These are phyloP conservation scores for Morpho deidamia DNA, from an alignment of 2,888 invertebrate species.

Conservation along the genomic window DNA sequence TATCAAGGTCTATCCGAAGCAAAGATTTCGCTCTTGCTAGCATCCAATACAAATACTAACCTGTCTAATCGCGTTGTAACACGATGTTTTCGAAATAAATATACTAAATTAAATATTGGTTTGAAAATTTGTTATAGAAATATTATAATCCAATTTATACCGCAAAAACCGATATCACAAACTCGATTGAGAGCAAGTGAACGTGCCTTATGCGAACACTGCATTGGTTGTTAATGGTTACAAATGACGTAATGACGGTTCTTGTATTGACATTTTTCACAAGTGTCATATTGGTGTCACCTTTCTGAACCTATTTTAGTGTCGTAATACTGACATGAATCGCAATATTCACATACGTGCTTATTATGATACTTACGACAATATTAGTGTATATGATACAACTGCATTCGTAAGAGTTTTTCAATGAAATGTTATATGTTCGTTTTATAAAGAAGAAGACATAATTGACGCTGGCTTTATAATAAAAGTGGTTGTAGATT, in stretches of 20 bases:
- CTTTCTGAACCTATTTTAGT: constrained; percentile 12
- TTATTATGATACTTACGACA: constrained; percentile 2
- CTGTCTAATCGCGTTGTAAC: too few species aligned
- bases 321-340: constrained; percentile 16
- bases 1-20: too few species aligned
- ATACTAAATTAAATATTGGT: too few species aligned
- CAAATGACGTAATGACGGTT: constrained; percentile 18
- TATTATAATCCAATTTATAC: background rate
- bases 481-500: too few species aligned
- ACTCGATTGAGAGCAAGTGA: constrained; percentile 20
- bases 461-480: too few species aligned
- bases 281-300: constrained; percentile 26
- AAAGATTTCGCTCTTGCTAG: too few species aligned
- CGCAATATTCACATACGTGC: constrained; percentile 10
- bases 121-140: background rate
- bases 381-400: constrained; percentile 11
- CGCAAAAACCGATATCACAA: constrained; percentile 9
- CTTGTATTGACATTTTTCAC: constrained; percentile 23
- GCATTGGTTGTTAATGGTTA: constrained; percentile 14
- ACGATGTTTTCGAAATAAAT: too few species aligned
- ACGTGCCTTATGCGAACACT: constrained; percentile 10
- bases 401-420: constrained; percentile 7
- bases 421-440: constrained; percentile 4
- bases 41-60: too few species aligned
- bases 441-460: too few species aligned